Base-by-base conservation (phyloP, 2,113 vertebrate genomes). In the Eonycteris spelaea region DNA sequence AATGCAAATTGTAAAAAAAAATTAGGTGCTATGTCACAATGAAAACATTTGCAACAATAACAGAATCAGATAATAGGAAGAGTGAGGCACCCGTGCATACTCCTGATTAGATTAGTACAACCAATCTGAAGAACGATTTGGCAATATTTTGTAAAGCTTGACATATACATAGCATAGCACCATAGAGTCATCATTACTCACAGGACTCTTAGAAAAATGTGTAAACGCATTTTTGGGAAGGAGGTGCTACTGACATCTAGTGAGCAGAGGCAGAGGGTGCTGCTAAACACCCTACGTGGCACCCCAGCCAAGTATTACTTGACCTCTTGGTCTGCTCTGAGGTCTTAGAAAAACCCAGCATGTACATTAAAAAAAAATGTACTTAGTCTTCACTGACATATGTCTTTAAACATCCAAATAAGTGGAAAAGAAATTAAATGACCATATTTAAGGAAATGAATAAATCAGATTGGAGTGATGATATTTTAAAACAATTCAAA, bases 261-360 rank as follows among this genome's bases (percentile, higher is more conserved):
- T 35, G 51, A 35, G 30, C n/a, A 51, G 59, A n/a, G 10, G 2
- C 22, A n/a, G 38, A 40, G 45, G 53, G 53, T 43, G 40, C n/a
- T 7, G 5, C 13, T 13, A 7, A 48, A 22, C 1, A 30, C 38
- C 28, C 2, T 2, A 1, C 7, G 10, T 1, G 28, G 40, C 12
- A 26, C 15, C 3, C 16, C 4, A 11, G 16, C 14, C 13, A 43
- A 26, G 28, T 6, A 48, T 13, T 33, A 5, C 15, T 9, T 0
- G 53, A 6, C 13, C 22, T 1, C 15, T 51, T 16, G 51, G 51
- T 51, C 51, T 18, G 24, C 22, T 12, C 61, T 14, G 22, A 35
- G 10, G 18, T 14, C n/a, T 22, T 5, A 48, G 77, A 33, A 63
- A 75, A n/a, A 40, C 15, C n/a, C 21, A 7, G 24, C 5, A 11